A percentile compares a stretch with the other conserved stretches of the same genome.
Conservation (phyloP, 2,797 vertebrate genomes). For the Arremon brunneinucha region DNA sequence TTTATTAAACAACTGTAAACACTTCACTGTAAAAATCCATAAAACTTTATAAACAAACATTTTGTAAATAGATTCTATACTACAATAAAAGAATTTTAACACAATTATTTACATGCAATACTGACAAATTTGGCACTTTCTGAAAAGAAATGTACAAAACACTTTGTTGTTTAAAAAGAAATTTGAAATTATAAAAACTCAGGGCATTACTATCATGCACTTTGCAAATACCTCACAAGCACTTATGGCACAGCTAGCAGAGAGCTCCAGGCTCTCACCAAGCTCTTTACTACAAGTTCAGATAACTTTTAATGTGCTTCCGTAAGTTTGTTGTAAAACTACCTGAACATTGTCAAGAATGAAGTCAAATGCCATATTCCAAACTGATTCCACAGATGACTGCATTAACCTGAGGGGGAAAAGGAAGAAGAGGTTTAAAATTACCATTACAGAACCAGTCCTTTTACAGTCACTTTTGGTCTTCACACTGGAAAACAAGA, state of each 20-base stretch:
- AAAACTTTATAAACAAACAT: constrained; percentile 89
- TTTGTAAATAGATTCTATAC: constrained; percentile 87
- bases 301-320: constrained; percentile 93
- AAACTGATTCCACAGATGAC: constrained; percentile 94
- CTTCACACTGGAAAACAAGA: neutral
- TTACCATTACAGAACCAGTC: neutral
- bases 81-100: constrained; percentile 85
- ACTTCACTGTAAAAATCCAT: constrained; percentile 93
- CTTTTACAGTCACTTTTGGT: neutral
- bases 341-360: constrained; percentile 98
- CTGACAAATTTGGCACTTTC: constrained; percentile 95
- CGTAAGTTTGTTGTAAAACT: constrained; percentile 93
- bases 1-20: constrained; percentile 97
- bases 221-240: constrained; percentile 85
- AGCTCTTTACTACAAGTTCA: constrained; percentile 72
- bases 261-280: constrained; percentile 71
- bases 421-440: neutral
- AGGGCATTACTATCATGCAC: constrained; percentile 83
- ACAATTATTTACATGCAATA: constrained; percentile 95
- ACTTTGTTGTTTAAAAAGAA: constrained; percentile 78
- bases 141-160: constrained; percentile 85
- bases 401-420: constrained; percentile 87
- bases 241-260: constrained; percentile 78
- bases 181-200: constrained; percentile 79
- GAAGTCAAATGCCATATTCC: constrained; percentile 99